Evolutionary conservation across 2,797 vertebrate genomes (phyloP), one percentile per base, ranked within the genome.

Genomic region (Aphelocoma californica): DNA sequence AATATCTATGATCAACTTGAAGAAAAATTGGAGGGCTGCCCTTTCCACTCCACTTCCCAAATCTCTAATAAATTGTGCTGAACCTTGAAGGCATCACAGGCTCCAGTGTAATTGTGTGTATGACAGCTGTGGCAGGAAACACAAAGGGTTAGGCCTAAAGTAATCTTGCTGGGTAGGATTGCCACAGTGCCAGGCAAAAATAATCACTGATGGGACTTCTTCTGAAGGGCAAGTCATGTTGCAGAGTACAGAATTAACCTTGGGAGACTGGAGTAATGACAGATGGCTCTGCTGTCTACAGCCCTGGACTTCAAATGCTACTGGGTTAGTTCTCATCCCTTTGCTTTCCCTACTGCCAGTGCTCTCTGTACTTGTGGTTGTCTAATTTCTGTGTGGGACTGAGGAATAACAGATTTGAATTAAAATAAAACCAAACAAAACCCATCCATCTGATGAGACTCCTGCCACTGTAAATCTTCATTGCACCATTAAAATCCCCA

Each of bases 31-130:
- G 53, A 95, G 88, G 73, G n/a, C 21, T 95, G 51, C 71, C 81
- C 88, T 97, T 88, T 93, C 38, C 67, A 42, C 48, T 47, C 51
- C 47, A 67, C 71, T 95, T 74, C 70, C 81, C 51, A 91, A 86
- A 90, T 51, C 61, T 81, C 69, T 88, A 90, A 95, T 56, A 85
- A 93, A 85, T 91, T 88, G 56, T 93, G 54, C 92, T 95, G 94
- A 95, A 65, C 89, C 36, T 25, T 53, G 93, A 89, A 91, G 79
- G 61, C 36, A 42, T 86, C 58, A 34, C 58, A 82, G 64, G 24
- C n/a, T 86, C 24, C 67, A 26, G 62, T 57, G 94, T 67, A 95
- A 94, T 78, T 9, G 16, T 87, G 69, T 60, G 66, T 69, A 54
- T 42, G 77, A 84, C 83, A 94, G 78, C 66, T 84, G 85, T 82